These are phyloP conservation scores for Paracentrotus lividus DNA, from an alignment of 53 echinoderm and acorn worm species.

Conservation along the genomic window DNA sequence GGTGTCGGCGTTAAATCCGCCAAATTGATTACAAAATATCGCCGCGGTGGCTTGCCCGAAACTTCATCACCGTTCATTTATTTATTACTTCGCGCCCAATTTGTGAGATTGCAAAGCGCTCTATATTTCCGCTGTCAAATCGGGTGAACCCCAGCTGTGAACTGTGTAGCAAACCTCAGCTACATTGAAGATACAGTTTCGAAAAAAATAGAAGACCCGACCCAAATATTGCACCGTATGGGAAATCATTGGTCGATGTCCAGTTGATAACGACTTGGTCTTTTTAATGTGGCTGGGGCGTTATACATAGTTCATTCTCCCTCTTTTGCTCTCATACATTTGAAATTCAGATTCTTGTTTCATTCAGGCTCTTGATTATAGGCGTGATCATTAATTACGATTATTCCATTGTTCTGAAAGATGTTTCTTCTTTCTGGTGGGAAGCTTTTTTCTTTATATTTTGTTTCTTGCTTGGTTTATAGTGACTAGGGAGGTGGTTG, in stretches of 20 bases:
- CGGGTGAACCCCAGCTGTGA: slow-evolving; percentile 1
- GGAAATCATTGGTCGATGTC: too few relatives aligned
- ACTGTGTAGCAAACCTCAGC: too few relatives aligned
- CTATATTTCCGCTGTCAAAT: slow-evolving; percentile 29
- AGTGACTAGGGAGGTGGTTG: neutral
- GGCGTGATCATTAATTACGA: slow-evolving; percentile 29
- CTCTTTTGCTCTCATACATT: neutral
- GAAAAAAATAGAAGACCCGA: too few relatives aligned
- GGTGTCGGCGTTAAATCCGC: slow-evolving; percentile 53
- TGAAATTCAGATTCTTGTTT: neutral
- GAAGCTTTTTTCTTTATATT: neutral
- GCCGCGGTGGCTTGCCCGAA: slow-evolving; percentile 13
- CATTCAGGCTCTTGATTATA: neutral
- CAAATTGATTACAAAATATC: slow-evolving; percentile 71
- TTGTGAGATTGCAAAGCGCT: slow-evolving; percentile 57
- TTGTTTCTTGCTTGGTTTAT: neutral
- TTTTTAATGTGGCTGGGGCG: too few relatives aligned
- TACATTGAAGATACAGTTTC: too few relatives aligned
- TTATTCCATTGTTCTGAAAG: slow-evolving; percentile 9
- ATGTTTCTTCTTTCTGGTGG: neutral
- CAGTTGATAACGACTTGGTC: too few relatives aligned
- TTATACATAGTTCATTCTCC: too few relatives aligned
- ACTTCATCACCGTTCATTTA: slow-evolving; percentile 66
- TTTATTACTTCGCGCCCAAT: slow-evolving; percentile 68
- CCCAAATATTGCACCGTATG: too few relatives aligned